Conservation (phyloP, 2,797 vertebrate species). For the Hippocampus kuda region DNA sequence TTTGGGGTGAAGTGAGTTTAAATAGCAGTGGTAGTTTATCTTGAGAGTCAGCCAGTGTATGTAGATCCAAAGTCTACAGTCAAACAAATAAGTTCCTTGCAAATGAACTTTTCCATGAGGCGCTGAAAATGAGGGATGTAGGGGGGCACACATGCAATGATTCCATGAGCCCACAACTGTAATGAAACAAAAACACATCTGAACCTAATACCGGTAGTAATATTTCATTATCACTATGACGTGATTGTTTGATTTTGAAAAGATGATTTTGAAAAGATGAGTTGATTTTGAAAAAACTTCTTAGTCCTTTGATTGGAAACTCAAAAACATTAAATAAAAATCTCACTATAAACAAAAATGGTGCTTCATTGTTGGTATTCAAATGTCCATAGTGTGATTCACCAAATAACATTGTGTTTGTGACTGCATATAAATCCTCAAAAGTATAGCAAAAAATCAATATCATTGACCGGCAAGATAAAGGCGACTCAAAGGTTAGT, state of each 20-base stretch:
- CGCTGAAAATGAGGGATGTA: background rate
- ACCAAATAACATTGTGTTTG: background rate
- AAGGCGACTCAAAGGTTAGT: conserved; percentile 48
- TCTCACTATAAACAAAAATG: background rate
- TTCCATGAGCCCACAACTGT: background rate
- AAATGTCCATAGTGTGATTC: background rate
- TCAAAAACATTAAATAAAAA: background rate
- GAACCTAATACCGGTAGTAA: background rate
- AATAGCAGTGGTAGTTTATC: conserved; percentile 13
- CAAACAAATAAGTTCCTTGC: conserved; percentile 55
- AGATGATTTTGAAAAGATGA: too few species aligned
- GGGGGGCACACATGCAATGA: background rate
- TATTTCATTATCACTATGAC: background rate
- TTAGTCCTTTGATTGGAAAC: background rate
- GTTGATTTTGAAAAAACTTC: background rate
- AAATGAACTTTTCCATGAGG: conserved; percentile 36
- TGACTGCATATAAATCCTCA: conserved; percentile 1
- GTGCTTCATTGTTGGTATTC: background rate
- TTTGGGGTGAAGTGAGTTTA: conserved; percentile 1
- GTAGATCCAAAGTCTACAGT: conserved; percentile 58
- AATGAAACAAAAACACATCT: background rate
- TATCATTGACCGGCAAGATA: conserved; percentile 14
- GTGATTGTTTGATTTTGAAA: background rate
- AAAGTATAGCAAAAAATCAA: conserved; percentile 3
- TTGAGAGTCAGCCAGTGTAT: conserved; percentile 19